Base-by-base conservation (phyloP, 2,797 vertebrate species). In the Sebastes minor region DNA sequence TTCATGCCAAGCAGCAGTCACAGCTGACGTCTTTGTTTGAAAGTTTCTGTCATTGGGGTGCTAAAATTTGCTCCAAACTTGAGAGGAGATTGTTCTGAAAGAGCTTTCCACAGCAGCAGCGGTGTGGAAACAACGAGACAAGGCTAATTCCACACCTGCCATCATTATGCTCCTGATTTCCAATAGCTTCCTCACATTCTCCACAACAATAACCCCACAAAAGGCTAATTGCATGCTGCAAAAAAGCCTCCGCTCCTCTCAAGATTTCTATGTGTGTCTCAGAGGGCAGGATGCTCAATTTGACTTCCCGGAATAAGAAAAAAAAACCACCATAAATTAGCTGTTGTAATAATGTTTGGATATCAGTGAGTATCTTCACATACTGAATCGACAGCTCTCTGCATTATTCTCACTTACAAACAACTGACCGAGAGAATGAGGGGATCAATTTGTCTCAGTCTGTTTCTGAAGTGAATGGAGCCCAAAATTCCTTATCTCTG, bases 401-500 rank as follows among this genome's bases (percentile, higher is more conserved):
- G 84, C 71, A 80, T 92, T 91, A 88, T 84, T 76, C 82, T 89
- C 85, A 88, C 85, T 93, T 91, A 91, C 90, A 93, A 92, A 90
- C 83, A 83, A 92, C 86, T 81, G 79, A 80, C 80, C 67, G 46
- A 88, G 71, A 89, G 84, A 93, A 92, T 81, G 86, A 91, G 81
- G 77, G 89, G 92, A 94, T 95, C 84, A 91, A 90, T 95, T 94
- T 86, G 91, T 90, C 82, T 92, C 90, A 86, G 85, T 84, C 80
- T 62, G 76, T 85, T 85, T 86, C 89, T 89, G 87, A 76, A 91
- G 78, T 89, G 86, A 92, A 87, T 89, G 79, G 75, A 91, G 87
- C 85, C 84, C 84, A 91, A 49, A 84, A 86, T 83, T 89, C 84
- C 92, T 95, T 96, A 95, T 95, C 94, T 91, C 87, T 79, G 74